These are phyloP conservation scores for Cyanocitta stelleri DNA, from an alignment of 2,113 vertebrate genomes.

Conservation along the genomic window DNA sequence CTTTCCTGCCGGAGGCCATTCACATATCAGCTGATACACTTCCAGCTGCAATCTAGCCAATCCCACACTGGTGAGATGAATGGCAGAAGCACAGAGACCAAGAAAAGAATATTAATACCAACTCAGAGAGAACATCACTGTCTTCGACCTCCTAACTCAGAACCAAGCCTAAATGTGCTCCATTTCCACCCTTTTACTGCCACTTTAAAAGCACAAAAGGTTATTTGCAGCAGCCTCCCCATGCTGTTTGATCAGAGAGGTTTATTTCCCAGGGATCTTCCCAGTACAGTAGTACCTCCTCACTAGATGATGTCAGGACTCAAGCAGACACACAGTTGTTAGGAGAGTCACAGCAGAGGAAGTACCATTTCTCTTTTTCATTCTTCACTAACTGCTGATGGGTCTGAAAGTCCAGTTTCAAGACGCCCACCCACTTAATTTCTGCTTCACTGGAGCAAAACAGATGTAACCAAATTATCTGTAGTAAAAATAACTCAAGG, in stretches of 20 bases:
- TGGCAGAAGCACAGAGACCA: not conserved
- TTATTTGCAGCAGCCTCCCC: not conserved
- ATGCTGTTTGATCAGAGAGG: not conserved
- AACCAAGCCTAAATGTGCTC: not conserved
- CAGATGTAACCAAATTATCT: slow-evolving; percentile 15
- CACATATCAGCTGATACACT: not conserved
- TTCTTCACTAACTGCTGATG: not conserved
- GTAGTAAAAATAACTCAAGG: not conserved
- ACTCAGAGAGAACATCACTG: not conserved
- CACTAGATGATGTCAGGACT: not conserved
- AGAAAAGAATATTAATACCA: not conserved
- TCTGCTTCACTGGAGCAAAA: slow-evolving; percentile 27
- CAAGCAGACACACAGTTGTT: not conserved
- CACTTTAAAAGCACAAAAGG: not conserved
- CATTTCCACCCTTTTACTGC: not conserved
- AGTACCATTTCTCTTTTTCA: slow-evolving; percentile 4
- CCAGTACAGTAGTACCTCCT: not conserved
- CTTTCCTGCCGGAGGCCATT: not conserved
- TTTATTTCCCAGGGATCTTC: not conserved
- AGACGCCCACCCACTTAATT: not conserved
- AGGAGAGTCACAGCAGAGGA: not conserved
- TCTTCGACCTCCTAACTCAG: not conserved
- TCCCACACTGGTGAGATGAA: not conserved
- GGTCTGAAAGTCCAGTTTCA: not conserved
- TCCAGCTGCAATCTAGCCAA: not conserved